Evolutionary conservation across 2,888 invertebrate genomes (phyloP), one percentile per base, ranked within the genome.

Genomic region (Agonopterix arenella): DNA sequence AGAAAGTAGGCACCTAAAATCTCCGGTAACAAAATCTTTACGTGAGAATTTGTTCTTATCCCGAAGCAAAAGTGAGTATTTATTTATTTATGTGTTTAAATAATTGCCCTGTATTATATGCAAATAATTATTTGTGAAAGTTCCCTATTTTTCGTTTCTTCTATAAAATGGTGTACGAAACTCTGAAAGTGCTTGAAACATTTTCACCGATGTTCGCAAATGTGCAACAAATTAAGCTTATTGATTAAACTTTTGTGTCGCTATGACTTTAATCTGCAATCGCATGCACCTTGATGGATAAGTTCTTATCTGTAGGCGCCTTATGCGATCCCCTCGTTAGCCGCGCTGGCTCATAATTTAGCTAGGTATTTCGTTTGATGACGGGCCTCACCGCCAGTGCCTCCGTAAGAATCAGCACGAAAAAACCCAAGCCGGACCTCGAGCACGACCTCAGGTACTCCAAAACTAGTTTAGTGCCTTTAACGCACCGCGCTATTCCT

Each of bases 1-100:
- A 78, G 83, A 86, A 84, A 86, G 80, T 83, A 86, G 84, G 81
- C 88, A 28, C 28, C 88, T 76, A 76, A 82, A 80, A 81, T 82
- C 84, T 84, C 86, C 84, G 83, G 86, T 80, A 86, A 84, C 88
- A 84, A 89, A 89, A 89, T 89, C 88, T 81, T 84, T 84, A 80
- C 81, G 89, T 86, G 89, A 81, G 74, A 86, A 83, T 76, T 84
- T 85, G 73, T 84, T 84, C 80, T 66, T 79, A 75, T 76, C 68
- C 76, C 74, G 80, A 81, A 82, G 79, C 72, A 77, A 82, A 81
- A 75, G 88, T 89, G 76, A 89, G 88, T 89, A 84, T 79, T 73
- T 70, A 56, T 65, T 53, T 55, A 57, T 61, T 65, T 56, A 61
- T 56, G 56, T 60, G 52, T 44, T 66, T 60, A 61, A 54, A 61